Base-by-base conservation (phyloP, 2,113 vertebrate species). In the Sebastes schlegelii region DNA sequence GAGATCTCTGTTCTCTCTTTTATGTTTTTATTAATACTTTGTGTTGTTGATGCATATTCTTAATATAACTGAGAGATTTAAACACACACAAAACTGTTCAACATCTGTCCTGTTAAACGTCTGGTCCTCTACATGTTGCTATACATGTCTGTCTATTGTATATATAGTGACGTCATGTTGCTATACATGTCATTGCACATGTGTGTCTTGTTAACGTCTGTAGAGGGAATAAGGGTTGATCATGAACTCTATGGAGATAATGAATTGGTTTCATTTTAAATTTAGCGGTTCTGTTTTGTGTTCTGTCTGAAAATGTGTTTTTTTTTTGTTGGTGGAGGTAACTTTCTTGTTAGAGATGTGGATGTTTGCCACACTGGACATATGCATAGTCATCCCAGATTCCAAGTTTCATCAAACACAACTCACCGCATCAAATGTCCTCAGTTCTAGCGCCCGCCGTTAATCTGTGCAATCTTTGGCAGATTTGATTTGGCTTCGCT, bases 131-230 rank as follows among this genome's bases (percentile, higher is more conserved):
- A 68, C 65, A 62, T 88, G 89, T 93, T 85, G 88, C 84, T 93
- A 67, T 92, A 91, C 42, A 62, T 92, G 91, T 94, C 61, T 90
- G 90, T 92, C 86, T 84, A 6, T 46, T 82, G 85, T 92, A 45
- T 64, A 57, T 76, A 82, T 67, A 74, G 82, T 89, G 72, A 82
- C 10, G 17, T 88, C 21, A 23, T 88, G 90, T 93, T 83, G 83
- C 76, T 92, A 82, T 91, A 83, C 63, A 76, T 93, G 92, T 92
- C 79, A 84, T 87, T 94, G 80, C 91, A 90, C 55, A 58, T 88
- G 87, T 93, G 63, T 91, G 88, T 93, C 85, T 85, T 14, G 83
- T 92, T 77, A 40, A 23, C 69, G 77, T 90, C 85, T 82, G 75
- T 66, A 78, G 62, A 89, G 58, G 77, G 71, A 83, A 54, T 69